These are phyloP conservation scores for Caenorhabditis virilis DNA, from an alignment of 2,888 invertebrate species.

Conservation along the genomic window DNA sequence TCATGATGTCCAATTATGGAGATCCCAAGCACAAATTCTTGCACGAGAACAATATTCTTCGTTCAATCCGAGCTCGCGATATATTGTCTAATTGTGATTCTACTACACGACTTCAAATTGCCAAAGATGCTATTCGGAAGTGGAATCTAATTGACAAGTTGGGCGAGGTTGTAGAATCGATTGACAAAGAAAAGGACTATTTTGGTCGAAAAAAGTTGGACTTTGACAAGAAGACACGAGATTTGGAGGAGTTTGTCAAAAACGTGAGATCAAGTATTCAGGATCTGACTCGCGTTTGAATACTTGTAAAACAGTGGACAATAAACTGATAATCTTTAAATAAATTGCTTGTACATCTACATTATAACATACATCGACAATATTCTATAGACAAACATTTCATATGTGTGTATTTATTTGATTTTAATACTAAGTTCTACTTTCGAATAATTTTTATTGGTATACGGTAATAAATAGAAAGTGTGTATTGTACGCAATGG, in stretches of 20 bases:
- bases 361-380: no score
- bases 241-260: no score
- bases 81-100: conserved; percentile 17
- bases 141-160: no score
- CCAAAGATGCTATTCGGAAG: conserved; percentile 13
- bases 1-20: conserved; percentile 17
- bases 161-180: conserved; percentile 20
- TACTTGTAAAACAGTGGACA: no score
- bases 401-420: no score
- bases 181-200: conserved; percentile 14
- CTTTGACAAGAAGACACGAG: conserved; percentile 16
- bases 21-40: conserved; percentile 13
- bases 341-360: no score
- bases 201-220: conserved; percentile 13
- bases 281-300: conserved; percentile 3
- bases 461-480: no score
- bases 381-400: no score
- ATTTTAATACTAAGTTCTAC: no score
- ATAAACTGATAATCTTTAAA: no score
- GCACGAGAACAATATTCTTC: conserved; percentile 15
- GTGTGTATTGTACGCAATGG: no score
- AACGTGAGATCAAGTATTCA: conserved; percentile 8
- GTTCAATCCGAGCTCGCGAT: conserved; percentile 14
- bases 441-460: no score
- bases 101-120: conserved; percentile 16